Evolutionary conservation across 2,888 invertebrate genomes (phyloP).

Genomic region (Nasonia oneida): DNA sequence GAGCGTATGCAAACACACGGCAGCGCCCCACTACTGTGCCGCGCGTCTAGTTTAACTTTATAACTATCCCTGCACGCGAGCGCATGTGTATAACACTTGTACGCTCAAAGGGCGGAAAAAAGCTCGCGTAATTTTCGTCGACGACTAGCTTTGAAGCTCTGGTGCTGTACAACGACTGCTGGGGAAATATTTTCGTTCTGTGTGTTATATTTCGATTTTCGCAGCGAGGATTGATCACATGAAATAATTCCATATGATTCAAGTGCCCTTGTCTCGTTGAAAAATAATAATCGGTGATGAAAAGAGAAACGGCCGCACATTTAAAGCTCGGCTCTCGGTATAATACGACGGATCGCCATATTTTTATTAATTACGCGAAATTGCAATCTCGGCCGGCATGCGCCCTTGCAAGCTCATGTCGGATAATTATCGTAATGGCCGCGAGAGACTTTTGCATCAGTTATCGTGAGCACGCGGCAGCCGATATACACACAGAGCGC

Average conservation of each 20-base stretch:
- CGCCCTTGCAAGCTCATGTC: conserved; percentile 30
- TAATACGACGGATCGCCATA: conserved; percentile 48
- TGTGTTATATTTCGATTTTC: no score
- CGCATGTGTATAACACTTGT: background rate
- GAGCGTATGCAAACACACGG: conserved; percentile 23
- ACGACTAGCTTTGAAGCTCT: background rate
- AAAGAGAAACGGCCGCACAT: background rate
- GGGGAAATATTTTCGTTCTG: no score
- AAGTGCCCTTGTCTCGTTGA: background rate
- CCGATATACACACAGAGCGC: background rate
- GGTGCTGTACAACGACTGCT: background rate
- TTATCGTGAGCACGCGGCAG: conserved; percentile 39
- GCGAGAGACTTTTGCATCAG: conserved; percentile 54
- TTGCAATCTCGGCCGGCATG: conserved; percentile 27
- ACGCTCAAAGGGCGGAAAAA: background rate
- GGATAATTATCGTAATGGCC: conserved; percentile 62
- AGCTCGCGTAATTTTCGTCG: background rate
- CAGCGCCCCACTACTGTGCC: background rate
- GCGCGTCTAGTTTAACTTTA: conserved; percentile 36
- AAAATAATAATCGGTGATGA: background rate
- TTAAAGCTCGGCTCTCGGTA: background rate
- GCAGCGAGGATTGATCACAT: no score
- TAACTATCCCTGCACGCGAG: conserved; percentile 11
- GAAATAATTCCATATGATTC: background rate
- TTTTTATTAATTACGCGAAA: conserved; percentile 62